Conservation (phyloP, 2,797 vertebrate species). For the Cottoperca gobio region DNA sequence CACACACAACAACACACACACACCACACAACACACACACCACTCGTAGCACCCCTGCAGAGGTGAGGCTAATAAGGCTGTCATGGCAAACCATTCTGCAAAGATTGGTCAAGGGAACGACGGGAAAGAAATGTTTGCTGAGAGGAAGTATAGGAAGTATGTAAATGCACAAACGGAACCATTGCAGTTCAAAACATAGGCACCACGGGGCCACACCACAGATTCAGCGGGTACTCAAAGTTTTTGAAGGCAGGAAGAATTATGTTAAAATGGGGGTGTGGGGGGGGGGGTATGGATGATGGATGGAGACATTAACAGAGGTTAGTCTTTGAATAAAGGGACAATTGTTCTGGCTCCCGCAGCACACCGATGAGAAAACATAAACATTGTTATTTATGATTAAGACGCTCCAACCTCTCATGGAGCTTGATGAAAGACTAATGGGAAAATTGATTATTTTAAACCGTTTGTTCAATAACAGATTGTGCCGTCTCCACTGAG, state of each 20-base stretch:
- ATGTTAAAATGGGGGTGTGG: not conserved
- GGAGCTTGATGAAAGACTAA: slow-evolving; percentile 48
- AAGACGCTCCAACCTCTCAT: slow-evolving; percentile 24
- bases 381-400: slow-evolving; percentile 63
- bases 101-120: slow-evolving; percentile 73
- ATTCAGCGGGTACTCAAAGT: too few relatives aligned
- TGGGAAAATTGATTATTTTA: slow-evolving; percentile 48
- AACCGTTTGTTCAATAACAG: slow-evolving; percentile 17
- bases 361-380: slow-evolving; percentile 45
- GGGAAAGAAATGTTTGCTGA: slow-evolving; percentile 61
- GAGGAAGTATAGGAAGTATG: slow-evolving; percentile 57
- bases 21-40: slow-evolving; percentile 37
- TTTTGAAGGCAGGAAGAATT: too few relatives aligned
- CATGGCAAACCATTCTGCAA: slow-evolving; percentile 79
- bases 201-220: not conserved
- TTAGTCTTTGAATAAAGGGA: slow-evolving; percentile 48
- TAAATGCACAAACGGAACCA: slow-evolving; percentile 59
- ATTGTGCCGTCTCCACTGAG: not conserved
- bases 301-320: slow-evolving; percentile 48
- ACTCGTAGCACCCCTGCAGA: slow-evolving; percentile 49
- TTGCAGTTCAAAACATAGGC: slow-evolving; percentile 25
- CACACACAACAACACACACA: slow-evolving; percentile 31
- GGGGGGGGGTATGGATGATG: slow-evolving; percentile 9
- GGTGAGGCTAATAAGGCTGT: slow-evolving; percentile 66
- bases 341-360: slow-evolving; percentile 50